Base-by-base conservation (phyloP, 2,797 vertebrate genomes). In the Sciurus carolinensis region DNA sequence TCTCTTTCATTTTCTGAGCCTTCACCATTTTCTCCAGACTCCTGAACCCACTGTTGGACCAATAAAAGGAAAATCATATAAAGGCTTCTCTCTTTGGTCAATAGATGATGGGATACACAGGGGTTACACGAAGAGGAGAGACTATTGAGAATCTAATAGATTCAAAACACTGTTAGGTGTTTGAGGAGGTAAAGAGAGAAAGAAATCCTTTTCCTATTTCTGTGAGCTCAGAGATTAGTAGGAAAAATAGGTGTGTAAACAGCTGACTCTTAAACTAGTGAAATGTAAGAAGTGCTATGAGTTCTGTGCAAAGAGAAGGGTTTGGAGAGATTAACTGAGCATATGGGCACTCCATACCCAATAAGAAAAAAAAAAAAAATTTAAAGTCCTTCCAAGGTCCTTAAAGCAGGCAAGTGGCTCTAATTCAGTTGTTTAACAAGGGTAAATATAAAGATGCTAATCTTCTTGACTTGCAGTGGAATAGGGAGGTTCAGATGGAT, bases 351-450 rank as follows among this genome's bases (percentile, higher is more conserved):
- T 95, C 94, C 71, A 92, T 30, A 93, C 36, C 77, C 64, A 92
- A 64, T n/a, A 90, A 86, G 44, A 22, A 20, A 90, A 81, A 73
- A 64, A 69, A 36, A 71, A 57, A 54, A 44, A 59, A 69, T 87
- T 71, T 72, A 59, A 97, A 89, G 50, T 72, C 77, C 28, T 96
- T 84, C 52, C 20, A 87, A 81, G 85, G 57, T 85, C 79, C 87
- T 97, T 92, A 96, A 75, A 93, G 79, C 13, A 92, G 85, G 75
- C 50, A 93, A 97, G 87, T 84, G 67, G 75, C 52, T 95, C 75
- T 87, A 97, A 94, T 95, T 88, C 67, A 88, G 71, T 64, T 87
- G 57, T 80, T 97, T 95, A 95, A 96, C 96, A 92, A 94, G 88
- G 80, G 75, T 93, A 94, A 89, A 93, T 89, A 93, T 66, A 79